phyloP scores from a whole-genome alignment of 2,113 vertebrate genomes.

The Pantherophis guttatus region DNA sequence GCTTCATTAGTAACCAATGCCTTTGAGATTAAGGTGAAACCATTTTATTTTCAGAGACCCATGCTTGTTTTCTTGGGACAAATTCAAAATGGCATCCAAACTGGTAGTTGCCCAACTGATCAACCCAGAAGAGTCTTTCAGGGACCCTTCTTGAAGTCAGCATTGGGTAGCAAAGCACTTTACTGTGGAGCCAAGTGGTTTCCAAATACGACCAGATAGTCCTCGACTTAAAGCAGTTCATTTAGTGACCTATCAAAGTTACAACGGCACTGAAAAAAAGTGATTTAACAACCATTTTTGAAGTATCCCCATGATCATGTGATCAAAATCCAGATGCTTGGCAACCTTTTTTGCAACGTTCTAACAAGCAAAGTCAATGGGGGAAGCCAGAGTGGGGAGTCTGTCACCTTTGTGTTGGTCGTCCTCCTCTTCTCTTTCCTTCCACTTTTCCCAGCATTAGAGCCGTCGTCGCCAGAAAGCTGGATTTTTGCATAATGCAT shows the following conservation, averaged over 20 bases:
- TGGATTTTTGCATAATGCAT: background rate
- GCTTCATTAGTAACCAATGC: background rate
- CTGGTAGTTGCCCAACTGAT: background rate
- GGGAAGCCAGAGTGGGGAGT: background rate
- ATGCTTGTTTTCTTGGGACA: background rate
- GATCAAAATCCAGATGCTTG: no score
- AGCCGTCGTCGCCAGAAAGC: background rate
- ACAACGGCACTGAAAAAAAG: no score
- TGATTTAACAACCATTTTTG: no score
- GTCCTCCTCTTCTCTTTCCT: background rate
- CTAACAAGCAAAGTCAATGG: no score
- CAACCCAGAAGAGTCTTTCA: background rate
- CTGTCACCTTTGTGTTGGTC: background rate
- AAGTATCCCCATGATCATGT: no score
- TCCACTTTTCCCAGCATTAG: background rate
- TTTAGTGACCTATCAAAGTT: no score
- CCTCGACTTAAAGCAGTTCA: no score
- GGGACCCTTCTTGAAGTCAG: background rate
- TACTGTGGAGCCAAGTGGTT: background rate
- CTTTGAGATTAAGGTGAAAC: background rate
- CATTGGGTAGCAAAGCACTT: background rate
- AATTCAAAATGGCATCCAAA: background rate
- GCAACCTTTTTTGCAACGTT: no score
- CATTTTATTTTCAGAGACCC: background rate
- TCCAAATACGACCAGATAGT: background rate